phyloP scores from a whole-genome alignment of 35 echinoderm and acorn worm species.

The Ptychodera flava region DNA sequence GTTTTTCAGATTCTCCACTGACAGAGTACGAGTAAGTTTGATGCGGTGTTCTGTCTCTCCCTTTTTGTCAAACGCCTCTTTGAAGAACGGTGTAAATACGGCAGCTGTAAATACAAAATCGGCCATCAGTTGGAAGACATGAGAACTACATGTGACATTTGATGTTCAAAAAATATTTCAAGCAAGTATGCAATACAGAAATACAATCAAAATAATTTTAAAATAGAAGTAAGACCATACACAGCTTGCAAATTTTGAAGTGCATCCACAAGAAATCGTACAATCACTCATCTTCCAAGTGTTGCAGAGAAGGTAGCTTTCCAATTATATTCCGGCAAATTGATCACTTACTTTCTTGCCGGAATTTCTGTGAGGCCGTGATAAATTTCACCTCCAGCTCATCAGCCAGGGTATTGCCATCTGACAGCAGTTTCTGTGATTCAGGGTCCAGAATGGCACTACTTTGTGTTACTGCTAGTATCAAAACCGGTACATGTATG shows the following conservation, averaged over 20 bases:
- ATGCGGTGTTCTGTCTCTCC: constrained; percentile 33
- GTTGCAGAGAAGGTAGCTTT: too few species aligned
- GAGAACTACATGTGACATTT: too few species aligned
- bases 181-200: too few species aligned
- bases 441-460: constrained; percentile 46
- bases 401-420: constrained; percentile 68
- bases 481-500: constrained; percentile 37
- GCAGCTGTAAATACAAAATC: constrained; percentile 29
- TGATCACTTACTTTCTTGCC: constrained; percentile 65
- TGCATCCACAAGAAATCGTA: too few species aligned
- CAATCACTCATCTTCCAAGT: too few species aligned
- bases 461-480: constrained; percentile 50
- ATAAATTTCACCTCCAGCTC: constrained; percentile 47
- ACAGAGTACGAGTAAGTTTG: background rate
- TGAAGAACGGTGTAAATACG: constrained; percentile 68
- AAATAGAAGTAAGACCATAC: too few species aligned
- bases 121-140: background rate
- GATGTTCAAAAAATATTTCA: too few species aligned
- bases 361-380: constrained; percentile 37
- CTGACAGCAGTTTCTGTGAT: constrained; percentile 38
- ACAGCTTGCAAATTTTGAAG: too few species aligned
- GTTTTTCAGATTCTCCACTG: background rate
- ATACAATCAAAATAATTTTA: too few species aligned
- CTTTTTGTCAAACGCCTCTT: constrained; percentile 54
- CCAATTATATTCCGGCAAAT: too few species aligned